Base-by-base conservation (phyloP, 2,888 invertebrate genomes). In the Seira musarum region DNA sequence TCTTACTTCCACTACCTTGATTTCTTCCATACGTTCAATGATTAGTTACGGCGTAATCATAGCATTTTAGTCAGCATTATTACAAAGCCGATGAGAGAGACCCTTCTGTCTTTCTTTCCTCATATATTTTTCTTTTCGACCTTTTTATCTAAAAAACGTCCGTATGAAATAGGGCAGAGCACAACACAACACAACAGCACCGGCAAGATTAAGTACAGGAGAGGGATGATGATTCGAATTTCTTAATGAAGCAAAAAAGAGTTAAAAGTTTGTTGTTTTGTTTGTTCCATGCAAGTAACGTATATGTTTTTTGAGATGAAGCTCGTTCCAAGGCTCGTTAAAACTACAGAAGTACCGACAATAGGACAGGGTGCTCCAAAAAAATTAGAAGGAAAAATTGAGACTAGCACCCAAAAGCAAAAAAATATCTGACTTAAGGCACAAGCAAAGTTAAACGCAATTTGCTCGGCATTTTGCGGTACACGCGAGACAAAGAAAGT, bases 141-240 rank as follows among this genome's bases (percentile, higher is more conserved):
- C 1, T 64, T 19, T 64, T 46, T n/a, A 53, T 22, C 78, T 13
- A 57, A 19, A 57, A 57, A 65, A n/a, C 46, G 57, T 22, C 17
- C 53, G 60, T 76, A 77, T n/a, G n/a, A n/a, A 77, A 71, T 78
- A 78, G 71, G 78, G 71, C n/a, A n/a, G n/a, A n/a, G n/a, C n/a
- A n/a, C n/a, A n/a, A n/a, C n/a, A n/a, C n/a, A n/a, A n/a, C n/a
- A n/a, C n/a, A n/a, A n/a, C n/a, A n/a, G n/a, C n/a, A n/a, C n/a
- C n/a, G n/a, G n/a, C n/a, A n/a, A n/a, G n/a, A n/a, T n/a, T n/a
- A n/a, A n/a, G n/a, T n/a, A n/a, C n/a, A n/a, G n/a, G n/a, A n/a
- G n/a, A n/a, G n/a, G n/a, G n/a, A n/a, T 72, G 71, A 66, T 72
- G 71, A 57, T 64, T 63, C 13, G 5, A 21, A 22, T 70, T 30